phyloP scores from a whole-genome alignment of 2,888 invertebrate genomes.

The Macaria notata region DNA sequence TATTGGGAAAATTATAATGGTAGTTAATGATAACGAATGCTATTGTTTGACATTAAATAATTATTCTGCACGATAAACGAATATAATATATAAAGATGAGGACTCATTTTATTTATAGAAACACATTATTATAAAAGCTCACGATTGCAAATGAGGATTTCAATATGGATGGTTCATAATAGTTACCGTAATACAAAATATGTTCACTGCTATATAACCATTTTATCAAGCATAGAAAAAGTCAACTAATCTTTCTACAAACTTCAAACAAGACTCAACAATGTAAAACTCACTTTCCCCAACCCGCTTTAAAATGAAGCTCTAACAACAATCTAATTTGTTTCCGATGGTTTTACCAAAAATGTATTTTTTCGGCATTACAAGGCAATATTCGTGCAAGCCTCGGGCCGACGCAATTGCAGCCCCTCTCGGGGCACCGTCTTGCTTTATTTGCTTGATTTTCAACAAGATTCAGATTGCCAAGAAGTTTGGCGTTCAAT shows the following conservation, averaged over 20 bases:
- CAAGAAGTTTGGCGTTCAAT: slow-evolving; percentile 65
- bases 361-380: slow-evolving; percentile 47
- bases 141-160: no score
- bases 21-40: slow-evolving; percentile 13
- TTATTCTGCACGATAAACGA: no score
- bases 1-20: slow-evolving; percentile 1
- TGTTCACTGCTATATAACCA: no score
- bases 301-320: neutral
- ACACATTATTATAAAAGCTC: no score
- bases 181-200: no score
- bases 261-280: no score
- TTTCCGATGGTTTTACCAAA: slow-evolving; percentile 33
- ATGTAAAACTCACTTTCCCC: neutral
- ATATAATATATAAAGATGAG: no score
- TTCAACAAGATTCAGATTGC: slow-evolving; percentile 63
- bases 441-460: slow-evolving; percentile 68
- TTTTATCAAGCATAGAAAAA: no score
- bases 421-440: slow-evolving; percentile 42
- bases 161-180: no score
- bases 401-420: slow-evolving; percentile 58
- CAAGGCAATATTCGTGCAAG: slow-evolving; percentile 50
- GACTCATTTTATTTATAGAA: no score
- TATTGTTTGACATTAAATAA: neutral
- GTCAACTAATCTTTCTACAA: no score
- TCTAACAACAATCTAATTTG: slow-evolving; percentile 11